Percentiles rank a stretch among this genome's conserved stretches.
Evolutionary conservation across 1,140 invertebrate genomes (phyloP).

Genomic region (Colletes latitarsis): DNA sequence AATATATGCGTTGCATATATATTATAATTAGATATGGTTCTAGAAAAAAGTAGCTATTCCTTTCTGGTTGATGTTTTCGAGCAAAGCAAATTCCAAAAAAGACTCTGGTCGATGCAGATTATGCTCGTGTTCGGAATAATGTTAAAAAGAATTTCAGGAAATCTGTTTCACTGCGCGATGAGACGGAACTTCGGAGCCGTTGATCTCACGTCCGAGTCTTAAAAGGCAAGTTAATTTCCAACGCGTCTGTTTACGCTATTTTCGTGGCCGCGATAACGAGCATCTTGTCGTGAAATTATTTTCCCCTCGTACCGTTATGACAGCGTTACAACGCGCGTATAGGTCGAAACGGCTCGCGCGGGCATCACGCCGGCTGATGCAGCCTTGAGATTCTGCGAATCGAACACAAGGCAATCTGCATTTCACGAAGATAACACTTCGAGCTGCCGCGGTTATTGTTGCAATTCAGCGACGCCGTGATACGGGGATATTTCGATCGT

Average conservation of each 20-base stretch:
- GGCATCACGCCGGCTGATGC: conserved; percentile 44
- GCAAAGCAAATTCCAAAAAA: too few species aligned
- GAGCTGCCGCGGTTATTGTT: conserved; percentile 30
- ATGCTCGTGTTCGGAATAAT: too few species aligned
- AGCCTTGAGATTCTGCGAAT: conserved; percentile 74
- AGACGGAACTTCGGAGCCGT: background rate
- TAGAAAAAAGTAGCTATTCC: too few species aligned
- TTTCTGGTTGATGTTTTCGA: too few species aligned
- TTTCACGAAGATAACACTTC: conserved; percentile 72
- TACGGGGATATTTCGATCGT: conserved; percentile 21
- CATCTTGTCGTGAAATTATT: conserved; percentile 3
- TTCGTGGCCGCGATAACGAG: background rate
- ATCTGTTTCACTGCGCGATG: too few species aligned
- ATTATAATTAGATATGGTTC: too few species aligned
- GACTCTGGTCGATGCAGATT: too few species aligned
- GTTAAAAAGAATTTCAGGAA: too few species aligned
- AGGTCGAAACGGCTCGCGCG: conserved; percentile 42
- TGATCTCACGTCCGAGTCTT: background rate
- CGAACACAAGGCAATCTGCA: conserved; percentile 76
- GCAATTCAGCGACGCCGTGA: conserved; percentile 23
- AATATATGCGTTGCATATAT: too few species aligned
- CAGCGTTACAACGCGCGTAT: conserved; percentile 31
- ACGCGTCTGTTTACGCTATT: background rate
- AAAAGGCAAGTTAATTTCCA: background rate
- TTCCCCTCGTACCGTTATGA: conserved; percentile 20